Conservation (phyloP, 2,113 vertebrate species). For the Noturus placidus region DNA sequence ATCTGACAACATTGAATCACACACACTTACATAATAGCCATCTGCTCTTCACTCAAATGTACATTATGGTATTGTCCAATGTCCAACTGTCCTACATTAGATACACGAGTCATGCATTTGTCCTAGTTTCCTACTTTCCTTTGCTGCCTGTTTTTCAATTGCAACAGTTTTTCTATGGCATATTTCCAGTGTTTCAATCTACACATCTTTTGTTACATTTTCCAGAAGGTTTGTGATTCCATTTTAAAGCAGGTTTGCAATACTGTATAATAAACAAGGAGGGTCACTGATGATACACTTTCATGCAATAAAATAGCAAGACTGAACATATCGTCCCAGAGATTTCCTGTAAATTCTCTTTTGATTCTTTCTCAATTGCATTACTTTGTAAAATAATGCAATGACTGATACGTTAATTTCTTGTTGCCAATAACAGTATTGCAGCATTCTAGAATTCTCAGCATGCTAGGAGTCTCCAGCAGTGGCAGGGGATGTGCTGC, state of each 20-base stretch:
- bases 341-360: conserved; percentile 10
- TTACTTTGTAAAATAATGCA: neutral
- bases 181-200: neutral
- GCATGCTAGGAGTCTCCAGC: neutral
- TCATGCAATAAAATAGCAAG: conserved; percentile 2
- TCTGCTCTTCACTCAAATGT: conserved; percentile 27
- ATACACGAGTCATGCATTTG: conserved; percentile 30
- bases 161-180: neutral
- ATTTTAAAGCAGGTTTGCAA: neutral
- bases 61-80: neutral
- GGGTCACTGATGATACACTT: neutral
- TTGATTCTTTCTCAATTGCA: neutral
- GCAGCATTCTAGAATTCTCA: neutral
- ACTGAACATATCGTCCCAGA: conserved; percentile 1
- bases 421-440: neutral
- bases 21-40: conserved; percentile 47
- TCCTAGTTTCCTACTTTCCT: conserved; percentile 28
- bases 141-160: neutral
- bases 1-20: conserved; percentile 49
- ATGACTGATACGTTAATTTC: neutral
- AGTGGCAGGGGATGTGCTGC: conserved; percentile 2
- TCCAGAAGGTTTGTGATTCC: too few species aligned
- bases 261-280: neutral
- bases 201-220: neutral
- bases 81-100: conserved; percentile 41